Evolutionary conservation across 2,113 vertebrate genomes (phyloP).

Genomic region (Epinephelus cyanopodus): DNA sequence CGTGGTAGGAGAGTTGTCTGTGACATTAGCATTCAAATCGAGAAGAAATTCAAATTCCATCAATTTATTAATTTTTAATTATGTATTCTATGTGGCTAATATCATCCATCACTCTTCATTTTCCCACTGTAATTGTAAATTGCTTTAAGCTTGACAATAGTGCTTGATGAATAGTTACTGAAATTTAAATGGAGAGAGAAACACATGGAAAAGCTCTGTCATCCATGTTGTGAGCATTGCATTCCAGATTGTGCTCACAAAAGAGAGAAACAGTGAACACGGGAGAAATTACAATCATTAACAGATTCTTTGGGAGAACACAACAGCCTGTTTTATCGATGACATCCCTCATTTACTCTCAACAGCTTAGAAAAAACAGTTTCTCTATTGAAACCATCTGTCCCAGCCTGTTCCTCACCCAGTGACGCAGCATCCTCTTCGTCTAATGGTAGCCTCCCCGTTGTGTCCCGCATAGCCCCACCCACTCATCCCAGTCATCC

Average conservation of each 20-base stretch:
- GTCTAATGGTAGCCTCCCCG: not conserved
- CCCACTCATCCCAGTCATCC: constrained; percentile 13
- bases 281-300: not conserved
- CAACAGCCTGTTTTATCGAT: not conserved
- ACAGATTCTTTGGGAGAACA: constrained; percentile 31
- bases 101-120: not conserved
- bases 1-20: too few relatives aligned
- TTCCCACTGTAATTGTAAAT: not conserved
- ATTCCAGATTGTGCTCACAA: not conserved
- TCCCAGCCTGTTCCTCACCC: not conserved
- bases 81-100: not conserved
- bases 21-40: too few relatives aligned
- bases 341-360: not conserved
- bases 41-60: not conserved
- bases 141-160: not conserved
- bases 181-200: not conserved
- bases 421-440: not conserved
- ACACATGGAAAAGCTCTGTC: not conserved
- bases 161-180: not conserved
- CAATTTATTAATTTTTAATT: too few relatives aligned
- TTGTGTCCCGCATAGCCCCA: not conserved
- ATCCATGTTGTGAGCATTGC: not conserved
- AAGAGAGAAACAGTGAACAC: not conserved
- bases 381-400: constrained; percentile 17
- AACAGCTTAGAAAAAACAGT: constrained; percentile 1